Evolutionary conservation across 2,113 vertebrate species (phyloP).

Genomic region (Carettochelys insculpta): DNA sequence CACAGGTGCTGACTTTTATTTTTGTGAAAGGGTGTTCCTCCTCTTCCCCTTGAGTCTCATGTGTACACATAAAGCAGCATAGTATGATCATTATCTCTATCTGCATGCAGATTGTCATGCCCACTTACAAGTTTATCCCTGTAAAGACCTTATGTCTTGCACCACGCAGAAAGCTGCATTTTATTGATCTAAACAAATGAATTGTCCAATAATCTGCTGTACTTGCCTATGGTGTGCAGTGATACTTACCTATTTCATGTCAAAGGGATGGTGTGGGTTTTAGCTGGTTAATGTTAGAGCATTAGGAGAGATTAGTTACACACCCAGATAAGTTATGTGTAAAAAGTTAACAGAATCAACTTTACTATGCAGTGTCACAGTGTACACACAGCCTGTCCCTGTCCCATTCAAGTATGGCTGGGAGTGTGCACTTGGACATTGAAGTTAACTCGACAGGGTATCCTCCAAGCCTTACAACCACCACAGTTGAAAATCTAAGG

Average conservation of each 20-base stretch:
- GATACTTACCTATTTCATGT: neutral
- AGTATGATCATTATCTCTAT: neutral
- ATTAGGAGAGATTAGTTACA: neutral
- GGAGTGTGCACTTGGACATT: too few relatives aligned
- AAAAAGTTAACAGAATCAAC: neutral
- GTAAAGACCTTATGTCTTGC: neutral
- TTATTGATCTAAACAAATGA: conserved; percentile 16
- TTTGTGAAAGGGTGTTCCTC: too few relatives aligned
- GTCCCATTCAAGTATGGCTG: too few relatives aligned
- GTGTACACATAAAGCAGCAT: too few relatives aligned
- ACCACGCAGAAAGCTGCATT: neutral
- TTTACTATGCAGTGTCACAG: neutral
- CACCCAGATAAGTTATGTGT: neutral
- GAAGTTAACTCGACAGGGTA: too few relatives aligned
- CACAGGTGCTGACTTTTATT: too few relatives aligned
- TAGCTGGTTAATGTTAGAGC: neutral
- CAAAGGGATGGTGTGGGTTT: neutral
- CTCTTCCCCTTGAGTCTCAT: too few relatives aligned
- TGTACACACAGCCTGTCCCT: too few relatives aligned
- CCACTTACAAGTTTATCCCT: neutral
- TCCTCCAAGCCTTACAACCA: too few relatives aligned
- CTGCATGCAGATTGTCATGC: neutral
- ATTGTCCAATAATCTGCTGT: conserved; percentile 24
- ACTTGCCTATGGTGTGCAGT: neutral
- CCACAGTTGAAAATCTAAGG: too few relatives aligned